Base-by-base conservation (phyloP, 2,797 vertebrate species). In the Acipenser oxyrinchus region DNA sequence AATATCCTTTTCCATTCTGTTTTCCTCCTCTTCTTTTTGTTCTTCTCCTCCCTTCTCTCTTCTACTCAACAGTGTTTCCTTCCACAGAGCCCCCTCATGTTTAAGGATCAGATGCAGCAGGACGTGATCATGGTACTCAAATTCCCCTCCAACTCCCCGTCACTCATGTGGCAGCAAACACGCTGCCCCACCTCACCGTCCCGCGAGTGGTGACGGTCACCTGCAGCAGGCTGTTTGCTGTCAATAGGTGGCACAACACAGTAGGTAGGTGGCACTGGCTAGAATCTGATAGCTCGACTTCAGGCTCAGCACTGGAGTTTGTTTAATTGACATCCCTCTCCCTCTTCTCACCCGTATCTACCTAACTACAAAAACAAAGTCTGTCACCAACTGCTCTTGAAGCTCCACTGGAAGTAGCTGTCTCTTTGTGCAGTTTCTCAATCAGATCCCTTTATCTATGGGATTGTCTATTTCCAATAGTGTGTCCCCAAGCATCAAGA, bases 41-140 rank as follows among this genome's bases (percentile, higher is more conserved):
- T 13, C 8, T n/a, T 13, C 13, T 62, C n/a, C 37, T 18, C 60
- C 11, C 89, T 64, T 85, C 81, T 82, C 49, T 76, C 79, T 70
- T 86, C 81, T 89, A 82, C 81, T 92, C 90, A 93, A 92, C 91
- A 99, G 97, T 99, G 97, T 93, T 94, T 98, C 91, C 93, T 94
- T 90, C 93, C 92, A 82, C 95, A 98, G 95, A 98, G 94, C 78
- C 94, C 96, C 0, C 95, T 98, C 82, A 96, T 98, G 96, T 98
- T 98, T 88, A 97, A 98, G 90, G 96, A 98, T 85, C 96, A 98
- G 90, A 95, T 98, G 95, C 96, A 98, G 82, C 96, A 97, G 84
- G 96, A 98, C 74, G 96, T 98, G 78, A 97, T 98, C 79, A 98
- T 98, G 96, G 96, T 98, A 84, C 84, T 98, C 72, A 98, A 98